A percentile compares a stretch with the other conserved stretches of the same genome.
These are phyloP conservation scores for Potamilus streckersoni DNA, from an alignment of 1,140 invertebrate genomes.

Conservation along the genomic window DNA sequence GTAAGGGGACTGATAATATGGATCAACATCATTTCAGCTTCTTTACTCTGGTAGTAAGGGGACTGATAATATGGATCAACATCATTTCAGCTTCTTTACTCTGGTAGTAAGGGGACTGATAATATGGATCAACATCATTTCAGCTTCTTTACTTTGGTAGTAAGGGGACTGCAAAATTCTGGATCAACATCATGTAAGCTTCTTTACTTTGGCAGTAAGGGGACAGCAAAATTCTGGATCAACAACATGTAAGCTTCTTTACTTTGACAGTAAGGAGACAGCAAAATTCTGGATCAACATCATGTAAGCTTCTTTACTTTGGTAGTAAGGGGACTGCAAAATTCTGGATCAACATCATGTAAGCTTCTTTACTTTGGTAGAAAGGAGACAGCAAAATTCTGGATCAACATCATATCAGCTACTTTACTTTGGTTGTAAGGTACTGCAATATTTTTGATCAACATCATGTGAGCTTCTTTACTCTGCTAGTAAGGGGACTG, in stretches of 20 bases:
- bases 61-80: no score
- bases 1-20: no score
- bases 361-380: conserved; percentile 54
- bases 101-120: no score
- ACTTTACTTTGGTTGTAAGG: no score
- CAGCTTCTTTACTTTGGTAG: conserved; percentile 56
- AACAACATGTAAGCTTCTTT: no score
- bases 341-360: conserved; percentile 41
- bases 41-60: no score
- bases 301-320: not conserved
- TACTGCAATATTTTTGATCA: no score
- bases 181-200: not conserved
- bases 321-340: conserved; percentile 76
- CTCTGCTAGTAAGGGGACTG: conserved; percentile 75
- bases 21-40: conserved; percentile 11
- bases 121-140: no score
- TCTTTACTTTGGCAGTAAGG: conserved; percentile 70
- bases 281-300: conserved; percentile 69
- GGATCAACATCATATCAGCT: conserved; percentile 33
- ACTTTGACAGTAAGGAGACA: conserved; percentile 72
- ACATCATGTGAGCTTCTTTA: conserved; percentile 15
- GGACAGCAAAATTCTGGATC: conserved; percentile 75
- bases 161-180: conserved; percentile 48
- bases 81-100: conserved; percentile 15
- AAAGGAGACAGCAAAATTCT: conserved; percentile 78